Evolutionary conservation across 2,113 vertebrate species (phyloP), one percentile per base, ranked within the genome.

Genomic region (Neofelis nebulosa): DNA sequence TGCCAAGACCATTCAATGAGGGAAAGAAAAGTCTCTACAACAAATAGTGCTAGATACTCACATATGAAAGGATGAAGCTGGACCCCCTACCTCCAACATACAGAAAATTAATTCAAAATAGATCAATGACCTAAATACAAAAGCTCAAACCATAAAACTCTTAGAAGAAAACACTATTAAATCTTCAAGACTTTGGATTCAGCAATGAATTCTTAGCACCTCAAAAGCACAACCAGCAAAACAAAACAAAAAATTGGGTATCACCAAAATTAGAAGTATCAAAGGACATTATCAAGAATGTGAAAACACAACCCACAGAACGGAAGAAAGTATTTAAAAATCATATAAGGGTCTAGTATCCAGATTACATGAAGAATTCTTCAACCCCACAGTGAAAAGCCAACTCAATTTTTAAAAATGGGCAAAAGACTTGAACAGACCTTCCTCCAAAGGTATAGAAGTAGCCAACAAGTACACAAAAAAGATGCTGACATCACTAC

Each of bases 291-390:
- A 79, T 6, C 14, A n/a, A 63, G n/a, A 87, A 81, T 3, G 23
- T 13, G 57, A 88, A 65, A 81, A 4, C 36, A 36, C 9, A 48
- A 41, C 33, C 27, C 31, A 8, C 2, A 41, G 33, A 14, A 36
- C 0, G 5, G 45, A 8, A 45, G 7, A 15, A 66, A 10, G 31
- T 9, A 10, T 9, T 0, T 23, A 25, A 55, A 31, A 16, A 23
- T 10, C 55, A 19, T 1, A 27, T 52, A n/a, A 23, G 45, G 21
- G 61, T 5, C 25, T 16, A 29, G 65, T 21, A 45, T 36, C 19
- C 65, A 21, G 13, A 45, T 21, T 6, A 21, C 0, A 33, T 10
- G 50, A 33, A 14, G 5, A 61, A 23, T 23, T 36, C 65, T 31
- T n/a, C 68, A 31, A 48, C 23, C 13, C 38, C 36, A 0, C 31